Conservation (phyloP, 2,888 invertebrate genomes). For the Pediacus dermestoides region DNA sequence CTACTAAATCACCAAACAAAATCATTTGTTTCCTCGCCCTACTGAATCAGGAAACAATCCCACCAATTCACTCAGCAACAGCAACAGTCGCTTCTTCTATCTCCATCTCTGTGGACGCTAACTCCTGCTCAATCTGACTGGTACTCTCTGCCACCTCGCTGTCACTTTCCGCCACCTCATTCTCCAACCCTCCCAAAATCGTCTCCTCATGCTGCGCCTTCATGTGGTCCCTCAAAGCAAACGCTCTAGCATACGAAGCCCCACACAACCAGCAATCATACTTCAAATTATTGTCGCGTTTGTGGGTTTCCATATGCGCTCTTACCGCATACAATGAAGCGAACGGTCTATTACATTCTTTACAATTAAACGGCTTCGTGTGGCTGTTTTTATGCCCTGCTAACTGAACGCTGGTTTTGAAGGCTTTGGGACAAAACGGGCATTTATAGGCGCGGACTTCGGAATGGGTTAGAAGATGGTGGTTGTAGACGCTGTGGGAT, state of each 20-base stretch:
- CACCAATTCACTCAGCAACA: neutral
- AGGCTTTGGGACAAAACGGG: conserved; percentile 72
- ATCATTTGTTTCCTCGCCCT: neutral
- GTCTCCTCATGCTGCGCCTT: conserved; percentile 57
- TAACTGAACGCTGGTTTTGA: conserved; percentile 75
- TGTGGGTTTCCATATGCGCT: conserved; percentile 71
- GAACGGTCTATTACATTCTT: conserved; percentile 73
- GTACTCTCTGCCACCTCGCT: conserved; percentile 12
- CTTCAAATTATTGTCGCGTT: conserved; percentile 65
- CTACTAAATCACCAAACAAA: too few species aligned
- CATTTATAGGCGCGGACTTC: conserved; percentile 74
- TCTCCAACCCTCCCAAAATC: neutral
- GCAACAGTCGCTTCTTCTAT: conserved; percentile 1
- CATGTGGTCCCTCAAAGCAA: conserved; percentile 71
- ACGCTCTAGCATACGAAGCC: conserved; percentile 71
- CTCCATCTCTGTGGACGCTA: too few species aligned
- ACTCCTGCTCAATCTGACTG: conserved; percentile 13
- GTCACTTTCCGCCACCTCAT: neutral
- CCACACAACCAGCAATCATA: conserved; percentile 69
- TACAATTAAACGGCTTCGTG: conserved; percentile 75
- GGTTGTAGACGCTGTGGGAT: conserved; percentile 75
- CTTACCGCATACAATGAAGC: conserved; percentile 74
- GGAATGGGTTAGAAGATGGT: conserved; percentile 71
- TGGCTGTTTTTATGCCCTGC: conserved; percentile 79
- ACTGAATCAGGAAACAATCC: neutral